These are phyloP conservation scores for Odontothrips loti DNA, from an alignment of 2,888 invertebrate species.

Conservation along the genomic window DNA sequence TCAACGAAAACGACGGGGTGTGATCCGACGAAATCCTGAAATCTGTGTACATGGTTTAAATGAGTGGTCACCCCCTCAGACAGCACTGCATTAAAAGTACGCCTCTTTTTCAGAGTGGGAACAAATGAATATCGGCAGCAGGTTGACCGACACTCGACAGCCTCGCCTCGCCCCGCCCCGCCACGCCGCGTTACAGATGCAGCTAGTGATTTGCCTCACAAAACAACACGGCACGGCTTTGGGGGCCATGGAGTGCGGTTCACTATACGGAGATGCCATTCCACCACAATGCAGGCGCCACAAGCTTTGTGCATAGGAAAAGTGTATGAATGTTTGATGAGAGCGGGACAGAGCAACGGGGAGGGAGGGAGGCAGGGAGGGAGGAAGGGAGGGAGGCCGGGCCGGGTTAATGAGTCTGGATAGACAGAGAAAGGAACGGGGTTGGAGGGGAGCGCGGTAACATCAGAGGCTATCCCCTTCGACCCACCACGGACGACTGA, in stretches of 20 bases:
- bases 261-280: not conserved
- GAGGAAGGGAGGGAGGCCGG: not conserved
- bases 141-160: not conserved
- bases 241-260: not conserved
- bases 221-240: not conserved
- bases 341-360: not conserved
- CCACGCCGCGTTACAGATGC: not conserved
- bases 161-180: not conserved
- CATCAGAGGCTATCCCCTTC: slow-evolving; percentile 5
- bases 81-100: too few relatives aligned
- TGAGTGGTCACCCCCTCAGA: too few relatives aligned
- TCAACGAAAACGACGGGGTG: too few relatives aligned
- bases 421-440: not conserved
- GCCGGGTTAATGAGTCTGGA: slow-evolving; percentile 8
- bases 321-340: slow-evolving; percentile 26
- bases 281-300: not conserved
- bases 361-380: not conserved
- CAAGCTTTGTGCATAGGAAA: slow-evolving; percentile 21
- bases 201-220: not conserved
- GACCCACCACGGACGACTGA: too few relatives aligned
- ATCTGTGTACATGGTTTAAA: too few relatives aligned
- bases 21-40: too few relatives aligned
- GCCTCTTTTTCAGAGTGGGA: too few relatives aligned
- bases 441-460: slow-evolving; percentile 1
- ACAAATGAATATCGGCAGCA: not conserved